phyloP scores from a whole-genome alignment of 1,140 invertebrate species.

The Drosophila lini region DNA sequence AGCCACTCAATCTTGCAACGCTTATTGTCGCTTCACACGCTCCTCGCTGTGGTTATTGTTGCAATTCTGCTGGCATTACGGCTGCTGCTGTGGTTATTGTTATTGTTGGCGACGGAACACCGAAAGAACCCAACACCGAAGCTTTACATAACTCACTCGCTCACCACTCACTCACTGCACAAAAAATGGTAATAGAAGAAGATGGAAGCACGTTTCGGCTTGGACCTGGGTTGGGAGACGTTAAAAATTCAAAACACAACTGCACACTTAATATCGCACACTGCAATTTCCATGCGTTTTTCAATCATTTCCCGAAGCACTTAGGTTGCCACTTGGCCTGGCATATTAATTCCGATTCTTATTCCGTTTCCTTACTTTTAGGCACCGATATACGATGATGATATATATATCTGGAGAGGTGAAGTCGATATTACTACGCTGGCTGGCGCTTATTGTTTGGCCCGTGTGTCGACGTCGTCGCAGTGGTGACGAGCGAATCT shows the following conservation, averaged over 20 bases:
- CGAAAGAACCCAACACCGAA: constrained; percentile 42
- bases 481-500: constrained; percentile 39
- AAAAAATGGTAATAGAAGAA: constrained; percentile 29
- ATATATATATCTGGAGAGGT: constrained; percentile 26
- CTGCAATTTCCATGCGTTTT: constrained; percentile 43
- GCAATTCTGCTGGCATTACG: constrained; percentile 9
- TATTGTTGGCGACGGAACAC: constrained; percentile 25
- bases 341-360: constrained; percentile 16
- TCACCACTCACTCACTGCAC: constrained; percentile 60
- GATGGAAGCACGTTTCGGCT: constrained; percentile 22
- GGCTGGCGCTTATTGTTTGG: constrained; percentile 51
- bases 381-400: constrained; percentile 8
- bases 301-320: constrained; percentile 46
- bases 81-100: constrained; percentile 22
- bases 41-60: constrained; percentile 25
- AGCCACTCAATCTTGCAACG: constrained; percentile 44
- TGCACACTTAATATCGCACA: constrained; percentile 36
- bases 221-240: constrained; percentile 14
- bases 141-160: constrained; percentile 74
- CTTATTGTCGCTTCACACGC: constrained; percentile 51
- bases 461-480: constrained; percentile 18
- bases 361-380: constrained; percentile 29
- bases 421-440: constrained; percentile 62
- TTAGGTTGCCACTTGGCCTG: constrained; percentile 10
- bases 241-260: constrained; percentile 66